These are phyloP conservation scores for Syndactyla subalaris DNA, from an alignment of 2,797 vertebrate species.

Conservation along the genomic window DNA sequence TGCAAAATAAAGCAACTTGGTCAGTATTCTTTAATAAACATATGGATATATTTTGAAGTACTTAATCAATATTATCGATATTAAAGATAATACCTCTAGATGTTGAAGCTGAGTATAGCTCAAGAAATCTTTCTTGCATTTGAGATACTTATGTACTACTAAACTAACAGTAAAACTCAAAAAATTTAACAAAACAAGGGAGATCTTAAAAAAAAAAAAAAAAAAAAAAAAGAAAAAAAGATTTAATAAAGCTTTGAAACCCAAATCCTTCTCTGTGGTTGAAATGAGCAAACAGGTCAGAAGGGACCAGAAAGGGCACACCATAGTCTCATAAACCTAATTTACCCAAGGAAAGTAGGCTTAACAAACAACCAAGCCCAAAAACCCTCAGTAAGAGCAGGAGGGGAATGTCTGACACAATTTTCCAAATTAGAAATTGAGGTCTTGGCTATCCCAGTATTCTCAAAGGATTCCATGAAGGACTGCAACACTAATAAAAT, in stretches of 20 bases:
- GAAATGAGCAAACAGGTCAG: background rate
- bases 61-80: background rate
- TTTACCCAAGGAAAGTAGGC: background rate
- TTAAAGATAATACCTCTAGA: background rate
- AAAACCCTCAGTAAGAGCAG: background rate
- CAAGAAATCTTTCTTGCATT: background rate
- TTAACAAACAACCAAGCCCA: background rate
- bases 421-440: conserved; percentile 48
- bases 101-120: background rate
- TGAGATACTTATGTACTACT: background rate
- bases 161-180: background rate
- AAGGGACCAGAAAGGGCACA: background rate
- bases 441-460: conserved; percentile 27
- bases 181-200: background rate
- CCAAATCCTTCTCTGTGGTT: background rate
- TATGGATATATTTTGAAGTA: background rate
- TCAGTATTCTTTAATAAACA: background rate
- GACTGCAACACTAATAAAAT: conserved; percentile 47
- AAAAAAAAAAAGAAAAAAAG: too few species aligned
- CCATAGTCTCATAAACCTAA: background rate
- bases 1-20: background rate
- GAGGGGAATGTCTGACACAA: conserved; percentile 29
- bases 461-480: conserved; percentile 43
- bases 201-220: background rate
- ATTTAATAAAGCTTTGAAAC: background rate